A percentile compares a stretch with the other conserved stretches of the same genome.
Conservation (phyloP, 1,140 invertebrate species). For the Plutomurus gul region DNA sequence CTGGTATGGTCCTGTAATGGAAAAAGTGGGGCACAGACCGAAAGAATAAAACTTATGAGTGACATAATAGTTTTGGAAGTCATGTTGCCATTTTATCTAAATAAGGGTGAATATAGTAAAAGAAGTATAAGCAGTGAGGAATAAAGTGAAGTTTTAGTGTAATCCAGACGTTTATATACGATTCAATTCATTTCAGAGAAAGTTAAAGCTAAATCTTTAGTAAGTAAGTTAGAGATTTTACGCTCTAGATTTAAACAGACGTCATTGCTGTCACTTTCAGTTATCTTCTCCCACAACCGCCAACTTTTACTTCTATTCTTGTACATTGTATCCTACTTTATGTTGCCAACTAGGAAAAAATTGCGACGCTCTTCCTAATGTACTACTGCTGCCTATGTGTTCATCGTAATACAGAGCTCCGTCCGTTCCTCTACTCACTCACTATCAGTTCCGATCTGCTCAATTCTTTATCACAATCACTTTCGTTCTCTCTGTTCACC, state of each 20-base stretch:
- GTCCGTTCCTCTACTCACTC: no score
- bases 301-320: not conserved
- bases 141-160: slow-evolving; percentile 2
- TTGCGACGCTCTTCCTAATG: no score
- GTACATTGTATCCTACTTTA: not conserved
- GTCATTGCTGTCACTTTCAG: slow-evolving; percentile 28
- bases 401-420: no score
- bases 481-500: no score
- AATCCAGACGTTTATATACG: slow-evolving; percentile 14
- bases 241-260: slow-evolving; percentile 3
- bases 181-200: slow-evolving; percentile 13
- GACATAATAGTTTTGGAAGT: slow-evolving; percentile 1
- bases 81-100: slow-evolving; percentile 9
- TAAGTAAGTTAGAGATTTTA: slow-evolving; percentile 23
- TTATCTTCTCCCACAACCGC: slow-evolving; percentile 2
- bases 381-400: no score
- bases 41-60: not conserved
- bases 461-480: no score
- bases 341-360: not conserved
- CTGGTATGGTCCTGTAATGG: no score
- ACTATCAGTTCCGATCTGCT: no score
- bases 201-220: not conserved
- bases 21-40: not conserved
- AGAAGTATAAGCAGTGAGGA: not conserved
- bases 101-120: not conserved